Percentiles rank a stretch among this genome's conserved stretches.
Evolutionary conservation across 1,140 invertebrate species (phyloP).

Genomic region (Sycophila sp.): DNA sequence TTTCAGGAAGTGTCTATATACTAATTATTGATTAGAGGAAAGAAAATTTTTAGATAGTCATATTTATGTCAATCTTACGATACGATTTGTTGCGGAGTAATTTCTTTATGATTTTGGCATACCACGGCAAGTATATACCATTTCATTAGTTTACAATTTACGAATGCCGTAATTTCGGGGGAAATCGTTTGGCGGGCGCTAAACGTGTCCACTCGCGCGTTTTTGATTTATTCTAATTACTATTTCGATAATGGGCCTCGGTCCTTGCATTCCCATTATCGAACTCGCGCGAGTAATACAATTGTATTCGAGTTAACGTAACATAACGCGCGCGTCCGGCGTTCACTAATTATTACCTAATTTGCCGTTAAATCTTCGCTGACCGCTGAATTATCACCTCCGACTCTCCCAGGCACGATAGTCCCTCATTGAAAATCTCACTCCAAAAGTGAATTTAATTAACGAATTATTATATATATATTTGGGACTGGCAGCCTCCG

Average conservation of each 20-base stretch:
- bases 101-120: no score
- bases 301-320: constrained; percentile 63
- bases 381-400: constrained; percentile 59
- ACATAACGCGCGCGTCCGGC: constrained; percentile 40
- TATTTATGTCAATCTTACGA: no score
- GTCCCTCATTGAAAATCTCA: constrained; percentile 36
- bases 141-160: no score
- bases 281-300: constrained; percentile 59
- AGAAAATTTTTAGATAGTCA: no score
- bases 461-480: not conserved
- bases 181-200: constrained; percentile 48
- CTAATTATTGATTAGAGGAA: no score
- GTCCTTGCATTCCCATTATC: constrained; percentile 65
- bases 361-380: constrained; percentile 62
- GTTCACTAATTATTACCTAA: constrained; percentile 63
- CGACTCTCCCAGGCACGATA: not conserved
- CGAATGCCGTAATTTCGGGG: constrained; percentile 48
- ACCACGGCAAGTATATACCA: no score
- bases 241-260: constrained; percentile 63
- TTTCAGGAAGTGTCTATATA: no score
- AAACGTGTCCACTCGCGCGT: not conserved
- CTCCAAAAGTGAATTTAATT: constrained; percentile 20
- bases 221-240: constrained; percentile 67
- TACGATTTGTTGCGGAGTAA: no score
- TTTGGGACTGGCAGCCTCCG: not conserved